phyloP scores from a whole-genome alignment of 2,797 vertebrate species.

The Vespertilio murinus region DNA sequence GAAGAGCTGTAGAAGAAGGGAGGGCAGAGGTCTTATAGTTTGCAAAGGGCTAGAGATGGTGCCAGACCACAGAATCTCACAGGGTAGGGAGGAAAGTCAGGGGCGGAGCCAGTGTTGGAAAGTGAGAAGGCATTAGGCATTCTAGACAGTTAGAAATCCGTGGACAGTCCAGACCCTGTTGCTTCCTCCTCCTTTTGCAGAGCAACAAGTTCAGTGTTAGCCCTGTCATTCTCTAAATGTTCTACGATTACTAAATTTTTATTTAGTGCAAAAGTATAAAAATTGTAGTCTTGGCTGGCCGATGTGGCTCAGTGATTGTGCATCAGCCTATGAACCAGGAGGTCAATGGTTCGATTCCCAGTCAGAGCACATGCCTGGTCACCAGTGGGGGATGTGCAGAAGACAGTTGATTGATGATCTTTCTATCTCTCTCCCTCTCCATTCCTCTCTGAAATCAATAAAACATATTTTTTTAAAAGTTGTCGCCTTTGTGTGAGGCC shows the following conservation, averaged over 20 bases:
- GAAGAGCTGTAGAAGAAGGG: not conserved
- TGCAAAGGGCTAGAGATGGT: not conserved
- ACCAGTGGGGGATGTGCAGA: too few relatives aligned
- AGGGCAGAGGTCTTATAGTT: not conserved
- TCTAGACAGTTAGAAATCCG: not conserved
- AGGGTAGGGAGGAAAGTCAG: not conserved
- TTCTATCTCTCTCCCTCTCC: too few relatives aligned
- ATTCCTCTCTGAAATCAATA: too few relatives aligned
- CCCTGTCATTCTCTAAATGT: not conserved
- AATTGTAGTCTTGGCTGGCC: not conserved
- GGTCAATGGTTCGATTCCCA: too few relatives aligned
- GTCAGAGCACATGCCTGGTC: too few relatives aligned
- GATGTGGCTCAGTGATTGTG: too few relatives aligned
- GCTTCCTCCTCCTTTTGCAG: not conserved
- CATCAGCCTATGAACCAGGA: too few relatives aligned
- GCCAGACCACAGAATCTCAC: not conserved
- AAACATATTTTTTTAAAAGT: not conserved
- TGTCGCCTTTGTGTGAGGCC: not conserved
- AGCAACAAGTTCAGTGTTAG: not conserved
- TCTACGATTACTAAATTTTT: not conserved
- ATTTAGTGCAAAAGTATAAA: not conserved
- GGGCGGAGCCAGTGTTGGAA: accelerated
- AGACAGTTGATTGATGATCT: too few relatives aligned
- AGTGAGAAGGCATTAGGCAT: not conserved
- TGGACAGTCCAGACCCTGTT: not conserved